Evolutionary conservation across 2,113 vertebrate species (phyloP), one percentile per base, ranked within the genome.

Genomic region (Zeus faber): DNA sequence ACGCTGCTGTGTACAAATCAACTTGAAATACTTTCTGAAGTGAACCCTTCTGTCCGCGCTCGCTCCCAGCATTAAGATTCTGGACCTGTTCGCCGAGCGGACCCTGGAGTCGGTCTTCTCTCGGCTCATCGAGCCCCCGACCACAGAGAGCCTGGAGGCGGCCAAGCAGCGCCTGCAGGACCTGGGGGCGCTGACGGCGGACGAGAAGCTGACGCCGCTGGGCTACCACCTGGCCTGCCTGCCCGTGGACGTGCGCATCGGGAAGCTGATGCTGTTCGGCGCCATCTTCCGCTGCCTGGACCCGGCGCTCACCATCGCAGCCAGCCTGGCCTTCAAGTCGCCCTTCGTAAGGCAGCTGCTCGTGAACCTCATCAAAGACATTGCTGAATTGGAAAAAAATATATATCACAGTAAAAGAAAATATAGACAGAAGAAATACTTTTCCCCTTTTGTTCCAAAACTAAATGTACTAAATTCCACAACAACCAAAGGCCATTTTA

Each of bases 271-370:
- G 93, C 85, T 99, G 3, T 95, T 98, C 18, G 96, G 97, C 2
- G 93, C 94, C 60, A 99, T 98, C 40, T 99, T 99, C 84, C 95
- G 95, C 72, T 99, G 97, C 77, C 87, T 99, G 44, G 97, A 99
- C 70, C 94, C 96, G 7, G 94, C 93, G 0, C 91, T 99, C 49
- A 98, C 96, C 55, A 99, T 99, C 44, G 97, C 97, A 24, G 95
- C 95, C 76, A 96, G 96, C 55, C 87, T 98, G 76, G 95, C 97
- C 67, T 96, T 95, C 63, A 98, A 97, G 77, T 95, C 94, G 0
- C 97, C 97, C 49, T 99, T 99, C 59, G 96, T 98, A 85, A 96
- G 95, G 89, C 53, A 39, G 13, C 6, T n/a, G n/a, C n/a, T n/a
- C n/a, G n/a, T n/a, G n/a, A n/a, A n/a, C n/a, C n/a, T n/a, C n/a